phyloP scores from a whole-genome alignment of 1,140 invertebrate genomes.

The Phymorhynchus buccinoides region DNA sequence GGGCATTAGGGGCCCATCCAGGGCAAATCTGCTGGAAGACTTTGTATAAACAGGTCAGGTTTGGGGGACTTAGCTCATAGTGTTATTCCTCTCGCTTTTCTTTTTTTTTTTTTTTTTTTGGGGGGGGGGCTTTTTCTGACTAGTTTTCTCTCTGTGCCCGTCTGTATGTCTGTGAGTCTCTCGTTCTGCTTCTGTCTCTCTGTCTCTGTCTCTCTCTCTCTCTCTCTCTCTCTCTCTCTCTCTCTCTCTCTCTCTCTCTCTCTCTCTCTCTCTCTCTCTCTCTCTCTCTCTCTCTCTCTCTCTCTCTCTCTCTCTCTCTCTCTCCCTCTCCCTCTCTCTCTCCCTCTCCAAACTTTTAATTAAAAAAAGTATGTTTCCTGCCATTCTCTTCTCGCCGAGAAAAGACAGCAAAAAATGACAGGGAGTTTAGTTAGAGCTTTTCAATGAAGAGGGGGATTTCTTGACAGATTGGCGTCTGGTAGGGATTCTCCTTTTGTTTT shows the following conservation, averaged over 20 bases:
- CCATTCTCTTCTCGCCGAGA: no score
- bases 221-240: background rate
- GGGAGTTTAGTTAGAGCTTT: no score
- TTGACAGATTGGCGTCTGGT: no score
- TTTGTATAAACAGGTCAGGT: background rate
- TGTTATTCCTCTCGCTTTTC: background rate
- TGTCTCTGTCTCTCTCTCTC: slow-evolving; percentile 1
- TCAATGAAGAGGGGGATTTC: no score
- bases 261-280: background rate
- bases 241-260: no score
- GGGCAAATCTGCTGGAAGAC: background rate
- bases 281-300: background rate
- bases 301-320: slow-evolving; percentile 19
- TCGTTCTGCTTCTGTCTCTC: background rate
- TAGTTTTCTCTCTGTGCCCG: background rate
- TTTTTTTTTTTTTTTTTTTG: no score
- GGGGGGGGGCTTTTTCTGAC: no score
- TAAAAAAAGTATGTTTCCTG: no score
- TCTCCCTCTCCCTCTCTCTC: background rate
- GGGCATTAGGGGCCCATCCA: background rate
- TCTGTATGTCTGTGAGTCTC: background rate
- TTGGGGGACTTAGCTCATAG: background rate
- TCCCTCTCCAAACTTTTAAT: background rate
- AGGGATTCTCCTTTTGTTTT: no score
- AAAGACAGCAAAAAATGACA: no score